A percentile compares a stretch with the other conserved stretches of the same genome.
Evolutionary conservation across 2,888 invertebrate species (phyloP).

Genomic region (Dioctria rufipes): DNA sequence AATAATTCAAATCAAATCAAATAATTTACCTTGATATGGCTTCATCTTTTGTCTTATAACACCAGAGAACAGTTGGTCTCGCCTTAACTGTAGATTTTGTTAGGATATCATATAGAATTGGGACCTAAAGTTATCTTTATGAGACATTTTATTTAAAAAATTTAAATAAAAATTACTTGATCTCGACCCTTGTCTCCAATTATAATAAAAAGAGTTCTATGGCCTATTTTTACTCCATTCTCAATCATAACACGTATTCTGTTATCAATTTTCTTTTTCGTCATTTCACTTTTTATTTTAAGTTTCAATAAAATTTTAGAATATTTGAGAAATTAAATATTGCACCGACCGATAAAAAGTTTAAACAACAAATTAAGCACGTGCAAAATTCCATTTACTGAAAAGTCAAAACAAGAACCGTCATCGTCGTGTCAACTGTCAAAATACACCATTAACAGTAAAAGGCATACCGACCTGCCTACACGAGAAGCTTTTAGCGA

Average conservation of each 20-base stretch:
- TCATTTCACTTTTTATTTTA: conserved; percentile 76
- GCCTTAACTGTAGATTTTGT: conserved; percentile 95
- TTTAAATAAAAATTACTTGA: conserved; percentile 77
- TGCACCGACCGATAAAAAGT: too few species aligned
- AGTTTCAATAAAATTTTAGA: too few species aligned
- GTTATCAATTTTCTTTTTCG: conserved; percentile 96
- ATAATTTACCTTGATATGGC: conserved; percentile 84
- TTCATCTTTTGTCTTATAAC: conserved; percentile 95
- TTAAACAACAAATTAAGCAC: too few species aligned
- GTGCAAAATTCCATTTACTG: too few species aligned
- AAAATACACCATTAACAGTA: too few species aligned
- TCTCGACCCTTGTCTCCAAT: conserved; percentile 97
- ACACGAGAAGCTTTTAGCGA: too few species aligned
- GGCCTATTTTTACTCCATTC: conserved; percentile 92
- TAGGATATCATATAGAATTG: conserved; percentile 97
- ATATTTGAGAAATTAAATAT: too few species aligned
- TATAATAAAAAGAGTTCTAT: conserved; percentile 94
- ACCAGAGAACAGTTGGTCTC: conserved; percentile 96
- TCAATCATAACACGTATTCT: conserved; percentile 96
- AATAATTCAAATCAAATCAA: not conserved
- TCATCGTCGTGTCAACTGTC: too few species aligned
- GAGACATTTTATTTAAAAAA: not conserved
- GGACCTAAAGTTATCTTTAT: conserved; percentile 77
- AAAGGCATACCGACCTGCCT: too few species aligned
- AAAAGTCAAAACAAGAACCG: too few species aligned